phyloP scores from a whole-genome alignment of 2,888 invertebrate species.

The Athripsodes cinereus region DNA sequence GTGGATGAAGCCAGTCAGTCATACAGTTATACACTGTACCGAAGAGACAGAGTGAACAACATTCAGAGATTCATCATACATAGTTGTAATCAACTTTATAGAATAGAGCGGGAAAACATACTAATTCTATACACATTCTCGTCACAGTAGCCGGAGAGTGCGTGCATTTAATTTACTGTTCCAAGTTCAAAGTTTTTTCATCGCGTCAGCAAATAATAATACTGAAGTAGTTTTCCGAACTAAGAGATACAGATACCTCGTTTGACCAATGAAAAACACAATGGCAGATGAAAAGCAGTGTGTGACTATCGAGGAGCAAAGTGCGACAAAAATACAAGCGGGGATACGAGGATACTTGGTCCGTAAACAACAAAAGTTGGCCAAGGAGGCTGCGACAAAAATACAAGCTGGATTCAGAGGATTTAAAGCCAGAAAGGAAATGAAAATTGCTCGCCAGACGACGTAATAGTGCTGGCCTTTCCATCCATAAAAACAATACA shows the following conservation, averaged over 20 bases:
- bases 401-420: constrained; percentile 38
- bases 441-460: constrained; percentile 29
- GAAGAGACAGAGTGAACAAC: too few relatives aligned
- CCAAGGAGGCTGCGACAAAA: constrained; percentile 35
- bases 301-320: constrained; percentile 22
- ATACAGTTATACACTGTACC: too few relatives aligned
- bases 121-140: constrained; percentile 11
- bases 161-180: neutral
- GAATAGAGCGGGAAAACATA: constrained; percentile 1
- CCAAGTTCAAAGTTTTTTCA: neutral
- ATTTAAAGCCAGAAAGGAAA: constrained; percentile 34
- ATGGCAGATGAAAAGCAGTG: constrained; percentile 3
- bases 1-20: too few relatives aligned
- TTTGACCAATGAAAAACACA: neutral
- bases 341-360: constrained; percentile 50
- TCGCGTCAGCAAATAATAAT: too few relatives aligned
- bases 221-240: neutral
- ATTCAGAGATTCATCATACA: too few relatives aligned
- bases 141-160: neutral
- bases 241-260: too few relatives aligned
- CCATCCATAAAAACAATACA: too few relatives aligned
- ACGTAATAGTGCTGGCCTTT: neutral
- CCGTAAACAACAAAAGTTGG: constrained; percentile 41
- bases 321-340: constrained; percentile 52
- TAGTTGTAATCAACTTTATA: too few relatives aligned